phyloP scores from a whole-genome alignment of 2,797 vertebrate genomes.

The Fistularia commersonii region DNA sequence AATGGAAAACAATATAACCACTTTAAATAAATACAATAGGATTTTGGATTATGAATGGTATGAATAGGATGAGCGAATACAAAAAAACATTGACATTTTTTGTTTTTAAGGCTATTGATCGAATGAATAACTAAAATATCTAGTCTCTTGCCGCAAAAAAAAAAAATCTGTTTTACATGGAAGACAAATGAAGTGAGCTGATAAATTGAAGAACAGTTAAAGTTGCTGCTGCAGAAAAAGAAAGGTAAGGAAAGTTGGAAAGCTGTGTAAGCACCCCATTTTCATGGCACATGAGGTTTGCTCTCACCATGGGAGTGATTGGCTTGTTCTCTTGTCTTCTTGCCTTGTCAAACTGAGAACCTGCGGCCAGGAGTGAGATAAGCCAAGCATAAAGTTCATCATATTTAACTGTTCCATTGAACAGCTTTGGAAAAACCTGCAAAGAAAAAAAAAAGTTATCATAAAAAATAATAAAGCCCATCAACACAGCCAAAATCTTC shows the following conservation, averaged over 20 bases:
- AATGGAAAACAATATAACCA: no score
- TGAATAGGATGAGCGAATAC: no score
- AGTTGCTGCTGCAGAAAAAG: not conserved
- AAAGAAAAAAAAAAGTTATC: not conserved
- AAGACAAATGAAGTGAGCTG: no score
- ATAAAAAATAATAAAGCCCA: not conserved
- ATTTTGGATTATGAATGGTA: no score
- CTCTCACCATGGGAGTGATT: constrained; percentile 86
- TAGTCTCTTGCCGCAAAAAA: no score
- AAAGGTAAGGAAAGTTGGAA: not conserved
- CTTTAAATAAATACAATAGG: no score
- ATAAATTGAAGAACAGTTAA: no score
- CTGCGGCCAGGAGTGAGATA: constrained; percentile 86
- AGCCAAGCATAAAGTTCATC: constrained; percentile 87
- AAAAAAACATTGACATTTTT: no score
- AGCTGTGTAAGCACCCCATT: not conserved
- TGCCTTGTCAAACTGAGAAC: constrained; percentile 90
- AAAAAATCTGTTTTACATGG: no score
- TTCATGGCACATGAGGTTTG: not conserved
- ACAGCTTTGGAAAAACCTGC: constrained; percentile 92
- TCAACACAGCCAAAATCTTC: no score
- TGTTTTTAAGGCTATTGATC: no score
- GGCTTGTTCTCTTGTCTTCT: constrained; percentile 90
- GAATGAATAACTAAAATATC: no score
- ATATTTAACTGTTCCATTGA: constrained; percentile 84